Percentiles rank a stretch among this genome's conserved stretches.
phyloP scores from a whole-genome alignment of 2,797 vertebrate genomes.

The Ptychobarbus kaznakovi region DNA sequence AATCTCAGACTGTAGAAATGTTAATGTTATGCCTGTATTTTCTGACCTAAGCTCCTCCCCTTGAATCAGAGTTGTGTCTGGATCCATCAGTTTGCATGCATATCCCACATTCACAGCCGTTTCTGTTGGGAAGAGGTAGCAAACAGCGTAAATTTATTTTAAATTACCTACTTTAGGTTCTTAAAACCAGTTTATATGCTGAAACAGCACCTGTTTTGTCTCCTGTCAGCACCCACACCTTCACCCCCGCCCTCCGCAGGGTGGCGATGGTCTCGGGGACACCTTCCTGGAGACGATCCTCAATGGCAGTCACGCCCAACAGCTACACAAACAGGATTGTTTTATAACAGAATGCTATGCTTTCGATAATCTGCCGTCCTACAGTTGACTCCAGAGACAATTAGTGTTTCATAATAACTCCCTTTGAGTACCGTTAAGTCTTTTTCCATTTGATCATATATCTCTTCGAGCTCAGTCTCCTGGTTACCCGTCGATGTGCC shows the following conservation, averaged over 20 bases:
- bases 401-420: slow-evolving; percentile 24
- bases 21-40: neutral
- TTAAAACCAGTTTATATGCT: neutral
- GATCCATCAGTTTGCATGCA: slow-evolving; percentile 86
- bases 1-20: slow-evolving; percentile 5
- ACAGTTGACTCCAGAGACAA: neutral
- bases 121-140: slow-evolving; percentile 75
- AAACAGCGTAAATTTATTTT: neutral
- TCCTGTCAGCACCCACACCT: slow-evolving; percentile 94
- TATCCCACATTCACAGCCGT: slow-evolving; percentile 92
- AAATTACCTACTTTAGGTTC: neutral
- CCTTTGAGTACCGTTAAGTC: slow-evolving; percentile 80
- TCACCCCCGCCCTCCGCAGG: slow-evolving; percentile 86
- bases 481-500: slow-evolving; percentile 74
- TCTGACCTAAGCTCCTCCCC: slow-evolving; percentile 87
- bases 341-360: slow-evolving; percentile 1
- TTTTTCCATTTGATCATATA: slow-evolving; percentile 88
- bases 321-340: slow-evolving; percentile 74
- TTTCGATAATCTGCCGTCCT: neutral
- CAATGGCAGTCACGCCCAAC: slow-evolving; percentile 91
- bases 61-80: slow-evolving; percentile 85
- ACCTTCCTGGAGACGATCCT: slow-evolving; percentile 90
- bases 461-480: slow-evolving; percentile 71
- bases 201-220: slow-evolving; percentile 90
- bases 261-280: slow-evolving; percentile 89